Evolutionary conservation across 2,888 invertebrate species (phyloP).

Genomic region (Hecatera dysodea): DNA sequence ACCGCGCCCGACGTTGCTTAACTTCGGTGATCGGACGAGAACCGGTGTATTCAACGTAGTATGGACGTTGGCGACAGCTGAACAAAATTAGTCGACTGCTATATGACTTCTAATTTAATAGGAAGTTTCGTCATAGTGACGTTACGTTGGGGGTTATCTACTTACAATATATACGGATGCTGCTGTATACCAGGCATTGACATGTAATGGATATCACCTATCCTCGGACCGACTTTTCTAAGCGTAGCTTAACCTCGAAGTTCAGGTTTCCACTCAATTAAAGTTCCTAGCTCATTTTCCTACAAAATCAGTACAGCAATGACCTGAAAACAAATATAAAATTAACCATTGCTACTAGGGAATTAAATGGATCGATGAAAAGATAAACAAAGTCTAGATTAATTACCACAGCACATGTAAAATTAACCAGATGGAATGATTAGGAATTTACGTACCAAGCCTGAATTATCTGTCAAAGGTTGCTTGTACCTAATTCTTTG

Average conservation of each 20-base stretch:
- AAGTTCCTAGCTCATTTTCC: no score
- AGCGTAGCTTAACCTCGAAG: no score
- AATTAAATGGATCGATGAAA: neutral
- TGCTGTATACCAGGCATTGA: no score
- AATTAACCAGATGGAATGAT: conserved; percentile 31
- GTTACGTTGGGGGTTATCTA: no score
- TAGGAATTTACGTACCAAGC: neutral
- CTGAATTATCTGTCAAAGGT: conserved; percentile 10
- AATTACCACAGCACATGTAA: conserved; percentile 1
- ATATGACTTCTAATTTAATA: no score
- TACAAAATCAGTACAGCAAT: neutral
- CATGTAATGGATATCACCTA: no score
- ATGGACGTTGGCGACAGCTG: conserved; percentile 80
- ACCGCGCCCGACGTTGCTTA: conserved; percentile 88
- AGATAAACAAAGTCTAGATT: conserved; percentile 8
- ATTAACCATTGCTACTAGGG: neutral
- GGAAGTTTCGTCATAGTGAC: neutral
- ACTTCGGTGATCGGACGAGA: conserved; percentile 90
- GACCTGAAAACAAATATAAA: neutral
- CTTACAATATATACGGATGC: no score
- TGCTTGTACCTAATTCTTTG: neutral
- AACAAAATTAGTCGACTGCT: no score
- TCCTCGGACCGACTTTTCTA: no score
- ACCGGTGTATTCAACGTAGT: conserved; percentile 87
- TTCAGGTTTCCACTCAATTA: no score